Conservation (phyloP, 2,113 vertebrate species). For the Vidua chalybeata region DNA sequence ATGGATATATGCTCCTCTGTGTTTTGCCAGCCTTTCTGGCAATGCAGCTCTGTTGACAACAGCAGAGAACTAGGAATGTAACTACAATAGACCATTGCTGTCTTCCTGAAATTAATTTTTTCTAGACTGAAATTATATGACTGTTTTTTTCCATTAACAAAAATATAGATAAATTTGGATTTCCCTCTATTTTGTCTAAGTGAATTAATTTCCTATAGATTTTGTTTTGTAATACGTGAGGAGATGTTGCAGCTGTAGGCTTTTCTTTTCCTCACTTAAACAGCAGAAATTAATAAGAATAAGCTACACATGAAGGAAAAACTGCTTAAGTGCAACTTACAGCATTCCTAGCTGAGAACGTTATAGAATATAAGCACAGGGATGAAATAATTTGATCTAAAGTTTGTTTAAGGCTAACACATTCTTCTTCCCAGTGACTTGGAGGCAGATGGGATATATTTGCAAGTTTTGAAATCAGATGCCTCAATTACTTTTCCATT, state of each 20-base stretch:
- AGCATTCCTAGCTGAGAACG: background rate
- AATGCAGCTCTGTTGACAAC: background rate
- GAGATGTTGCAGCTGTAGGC: background rate
- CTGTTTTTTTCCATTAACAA: background rate
- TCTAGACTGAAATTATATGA: background rate
- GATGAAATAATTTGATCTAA: background rate
- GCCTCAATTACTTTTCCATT: constrained; percentile 6
- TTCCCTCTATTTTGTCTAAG: background rate
- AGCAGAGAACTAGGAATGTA: background rate
- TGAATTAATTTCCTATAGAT: background rate
- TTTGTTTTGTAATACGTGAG: background rate
- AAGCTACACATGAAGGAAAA: background rate
- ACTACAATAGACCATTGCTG: background rate
- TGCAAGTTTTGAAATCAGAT: constrained; percentile 48
- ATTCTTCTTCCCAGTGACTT: background rate
- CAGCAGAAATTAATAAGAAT: background rate
- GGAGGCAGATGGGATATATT: background rate
- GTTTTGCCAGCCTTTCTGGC: background rate
- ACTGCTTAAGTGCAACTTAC: background rate
- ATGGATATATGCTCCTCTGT: background rate
- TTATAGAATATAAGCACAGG: background rate
- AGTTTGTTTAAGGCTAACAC: constrained; percentile 20
- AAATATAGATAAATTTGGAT: background rate
- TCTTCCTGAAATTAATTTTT: background rate
- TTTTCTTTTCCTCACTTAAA: background rate